phyloP scores from a whole-genome alignment of 2,113 vertebrate species.

The Istiophorus platypterus region DNA sequence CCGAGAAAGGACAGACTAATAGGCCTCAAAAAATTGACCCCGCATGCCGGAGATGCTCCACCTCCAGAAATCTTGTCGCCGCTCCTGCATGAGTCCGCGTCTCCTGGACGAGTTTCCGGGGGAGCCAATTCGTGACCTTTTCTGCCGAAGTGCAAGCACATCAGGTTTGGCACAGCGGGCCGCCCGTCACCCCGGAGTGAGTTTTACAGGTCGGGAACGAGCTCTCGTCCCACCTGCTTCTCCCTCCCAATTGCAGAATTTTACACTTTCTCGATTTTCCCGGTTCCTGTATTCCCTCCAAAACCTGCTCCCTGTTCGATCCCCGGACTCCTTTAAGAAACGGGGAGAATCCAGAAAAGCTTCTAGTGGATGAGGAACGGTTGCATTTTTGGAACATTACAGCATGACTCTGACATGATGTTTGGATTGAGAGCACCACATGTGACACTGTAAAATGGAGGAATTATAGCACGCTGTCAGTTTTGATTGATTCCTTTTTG shows the following conservation, averaged over 20 bases:
- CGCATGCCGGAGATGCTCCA: constrained; percentile 3
- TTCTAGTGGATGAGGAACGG: constrained; percentile 34
- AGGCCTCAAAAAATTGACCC: not conserved
- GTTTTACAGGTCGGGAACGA: constrained; percentile 42
- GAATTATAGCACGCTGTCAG: constrained; percentile 23
- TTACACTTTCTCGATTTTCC: constrained; percentile 52
- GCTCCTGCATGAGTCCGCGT: not conserved
- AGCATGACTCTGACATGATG: constrained; percentile 19
- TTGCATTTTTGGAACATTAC: constrained; percentile 36
- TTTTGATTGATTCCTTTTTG: constrained; percentile 40
- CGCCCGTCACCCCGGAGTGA: constrained; percentile 22
- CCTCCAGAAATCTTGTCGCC: constrained; percentile 6
- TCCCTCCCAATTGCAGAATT: constrained; percentile 44
- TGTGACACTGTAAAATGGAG: constrained; percentile 50
- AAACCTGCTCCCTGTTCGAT: constrained; percentile 53
- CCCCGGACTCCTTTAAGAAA: constrained; percentile 41
- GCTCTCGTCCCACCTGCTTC: constrained; percentile 50
- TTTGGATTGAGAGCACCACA: constrained; percentile 36
- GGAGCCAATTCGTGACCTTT: constrained; percentile 22
- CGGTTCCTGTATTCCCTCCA: constrained; percentile 57
- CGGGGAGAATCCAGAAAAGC: constrained; percentile 37
- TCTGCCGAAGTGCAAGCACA: constrained; percentile 11
- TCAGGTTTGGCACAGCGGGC: constrained; percentile 33
- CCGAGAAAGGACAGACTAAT: constrained; percentile 3
- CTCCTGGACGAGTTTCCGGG: not conserved